Percentiles rank a stretch among this genome's conserved stretches.
These are phyloP conservation scores for Chrysemys picta DNA, from an alignment of 2,113 vertebrate species.

Conservation along the genomic window DNA sequence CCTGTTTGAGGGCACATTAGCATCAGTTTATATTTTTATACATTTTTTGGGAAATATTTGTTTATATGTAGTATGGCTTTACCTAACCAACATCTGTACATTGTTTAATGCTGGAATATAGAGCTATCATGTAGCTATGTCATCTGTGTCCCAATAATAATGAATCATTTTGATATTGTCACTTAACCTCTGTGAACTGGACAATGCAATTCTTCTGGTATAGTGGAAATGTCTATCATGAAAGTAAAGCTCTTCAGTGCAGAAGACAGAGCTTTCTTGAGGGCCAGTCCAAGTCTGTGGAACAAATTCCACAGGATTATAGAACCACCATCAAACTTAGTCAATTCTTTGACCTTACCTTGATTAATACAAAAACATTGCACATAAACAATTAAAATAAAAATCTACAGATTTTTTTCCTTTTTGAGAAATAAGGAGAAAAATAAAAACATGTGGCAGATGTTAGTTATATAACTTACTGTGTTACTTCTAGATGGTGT, in stretches of 20 bases:
- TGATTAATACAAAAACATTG: neutral
- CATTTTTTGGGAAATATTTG: neutral
- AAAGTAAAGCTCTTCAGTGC: neutral
- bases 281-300: neutral
- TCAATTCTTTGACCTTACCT: neutral
- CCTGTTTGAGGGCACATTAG: neutral
- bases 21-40: neutral
- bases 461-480: neutral
- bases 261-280: neutral
- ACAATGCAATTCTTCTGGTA: neutral
- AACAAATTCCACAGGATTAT: neutral
- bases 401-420: no score
- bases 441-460: neutral
- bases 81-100: neutral
- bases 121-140: slow-evolving; percentile 23
- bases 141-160: slow-evolving; percentile 11
- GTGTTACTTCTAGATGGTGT: no score
- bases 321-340: neutral
- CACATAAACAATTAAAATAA: neutral
- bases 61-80: neutral
- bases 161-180: neutral
- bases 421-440: no score
- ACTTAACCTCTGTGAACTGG: neutral
- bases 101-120: slow-evolving; percentile 1
- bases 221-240: neutral